These are phyloP conservation scores for Aphaenogaster rudis DNA, from an alignment of 1,140 invertebrate genomes.

Conservation along the genomic window DNA sequence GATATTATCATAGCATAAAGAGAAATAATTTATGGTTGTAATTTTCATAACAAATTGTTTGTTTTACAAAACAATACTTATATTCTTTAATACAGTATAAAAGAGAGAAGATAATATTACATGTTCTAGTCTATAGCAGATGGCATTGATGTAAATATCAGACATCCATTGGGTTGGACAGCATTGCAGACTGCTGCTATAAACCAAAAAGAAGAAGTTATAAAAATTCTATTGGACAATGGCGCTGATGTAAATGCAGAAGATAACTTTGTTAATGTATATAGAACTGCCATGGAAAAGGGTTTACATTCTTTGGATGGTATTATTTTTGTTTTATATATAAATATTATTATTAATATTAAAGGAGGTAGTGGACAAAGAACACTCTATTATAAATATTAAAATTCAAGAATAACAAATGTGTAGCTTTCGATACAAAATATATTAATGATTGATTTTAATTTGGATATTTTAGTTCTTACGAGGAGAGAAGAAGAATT, in stretches of 20 bases:
- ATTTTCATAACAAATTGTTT: neutral
- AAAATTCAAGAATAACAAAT: neutral
- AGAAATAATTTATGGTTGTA: neutral
- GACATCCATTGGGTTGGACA: slow-evolving; percentile 94
- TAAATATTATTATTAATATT: slow-evolving; percentile 39
- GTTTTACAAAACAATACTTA: neutral
- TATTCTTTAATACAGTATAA: neutral
- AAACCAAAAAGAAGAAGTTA: slow-evolving; percentile 90
- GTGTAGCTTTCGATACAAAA: neutral
- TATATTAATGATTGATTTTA: slow-evolving; percentile 2
- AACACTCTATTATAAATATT: slow-evolving; percentile 41
- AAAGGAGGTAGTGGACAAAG: neutral
- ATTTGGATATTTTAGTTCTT: slow-evolving; percentile 87
- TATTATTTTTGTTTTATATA: slow-evolving; percentile 75
- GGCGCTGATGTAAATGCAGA: slow-evolving; percentile 94
- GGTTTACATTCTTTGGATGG: slow-evolving; percentile 89
- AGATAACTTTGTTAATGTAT: slow-evolving; percentile 93
- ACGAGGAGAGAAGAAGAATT: slow-evolving; percentile 93
- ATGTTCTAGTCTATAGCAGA: slow-evolving; percentile 76
- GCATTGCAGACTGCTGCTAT: slow-evolving; percentile 94
- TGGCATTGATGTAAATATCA: slow-evolving; percentile 88
- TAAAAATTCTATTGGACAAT: slow-evolving; percentile 90
- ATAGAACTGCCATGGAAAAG: slow-evolving; percentile 88
- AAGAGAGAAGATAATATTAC: neutral
- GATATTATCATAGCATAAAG: neutral